Evolutionary conservation across 2,797 vertebrate species (phyloP).

Genomic region (Tapera naevia): DNA sequence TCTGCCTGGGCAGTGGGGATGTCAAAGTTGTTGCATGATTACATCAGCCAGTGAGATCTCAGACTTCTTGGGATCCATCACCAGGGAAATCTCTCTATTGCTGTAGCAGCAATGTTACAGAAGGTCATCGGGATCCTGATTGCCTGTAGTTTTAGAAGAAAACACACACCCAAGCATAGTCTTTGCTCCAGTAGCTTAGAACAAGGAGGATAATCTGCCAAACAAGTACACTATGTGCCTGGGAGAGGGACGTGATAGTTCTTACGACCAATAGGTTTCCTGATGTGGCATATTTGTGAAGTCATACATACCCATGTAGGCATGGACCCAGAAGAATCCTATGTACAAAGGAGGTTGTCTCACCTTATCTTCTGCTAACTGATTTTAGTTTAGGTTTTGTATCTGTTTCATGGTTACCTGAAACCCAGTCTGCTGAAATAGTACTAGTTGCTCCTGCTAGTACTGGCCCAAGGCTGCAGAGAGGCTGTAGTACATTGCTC

Average conservation of each 20-base stretch:
- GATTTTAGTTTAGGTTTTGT: background rate
- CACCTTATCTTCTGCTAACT: background rate
- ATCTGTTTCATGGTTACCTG: background rate
- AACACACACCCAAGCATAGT: background rate
- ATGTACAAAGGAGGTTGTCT: background rate
- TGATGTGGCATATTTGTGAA: fast-evolving
- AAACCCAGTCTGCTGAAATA: background rate
- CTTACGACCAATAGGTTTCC: background rate
- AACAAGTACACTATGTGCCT: background rate
- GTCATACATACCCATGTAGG: background rate
- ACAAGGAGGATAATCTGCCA: background rate
- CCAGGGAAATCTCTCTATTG: background rate
- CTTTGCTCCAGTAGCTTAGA: background rate
- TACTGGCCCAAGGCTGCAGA: background rate
- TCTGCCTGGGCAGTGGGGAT: background rate
- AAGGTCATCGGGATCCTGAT: background rate
- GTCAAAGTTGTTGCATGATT: background rate
- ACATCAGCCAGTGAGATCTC: background rate
- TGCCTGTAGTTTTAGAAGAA: background rate
- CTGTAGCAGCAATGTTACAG: background rate
- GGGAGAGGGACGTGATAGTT: background rate
- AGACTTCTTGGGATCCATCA: background rate
- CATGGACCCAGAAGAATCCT: background rate
- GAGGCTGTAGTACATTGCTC: background rate
- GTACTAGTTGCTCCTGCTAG: background rate